Evolutionary conservation across 2,113 vertebrate species (phyloP).

Genomic region (Lophotis ruficrista): DNA sequence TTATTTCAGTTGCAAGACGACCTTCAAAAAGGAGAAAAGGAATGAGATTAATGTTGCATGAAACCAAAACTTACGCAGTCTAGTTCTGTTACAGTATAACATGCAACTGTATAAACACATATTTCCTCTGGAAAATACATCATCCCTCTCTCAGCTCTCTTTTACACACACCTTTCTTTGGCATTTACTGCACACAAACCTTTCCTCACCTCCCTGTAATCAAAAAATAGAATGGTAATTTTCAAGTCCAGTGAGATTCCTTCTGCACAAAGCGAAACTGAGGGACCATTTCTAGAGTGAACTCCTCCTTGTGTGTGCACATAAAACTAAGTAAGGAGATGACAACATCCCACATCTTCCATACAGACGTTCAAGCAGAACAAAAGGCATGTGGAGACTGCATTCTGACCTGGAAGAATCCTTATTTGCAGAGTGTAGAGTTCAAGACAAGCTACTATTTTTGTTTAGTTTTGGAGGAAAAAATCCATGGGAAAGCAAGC

Average conservation of each 20-base stretch:
- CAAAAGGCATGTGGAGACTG: neutral
- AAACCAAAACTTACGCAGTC: neutral
- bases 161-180: neutral
- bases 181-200: neutral
- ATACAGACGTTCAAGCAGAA: neutral
- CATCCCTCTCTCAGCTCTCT: neutral
- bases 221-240: neutral
- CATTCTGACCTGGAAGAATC: neutral
- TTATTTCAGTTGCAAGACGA: conserved; percentile 90
- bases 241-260: neutral
- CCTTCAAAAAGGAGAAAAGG: conserved; percentile 73
- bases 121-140: neutral
- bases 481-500: neutral
- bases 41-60: neutral
- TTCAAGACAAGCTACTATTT: neutral
- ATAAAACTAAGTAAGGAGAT: neutral
- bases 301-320: neutral
- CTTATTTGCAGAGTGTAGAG: neutral
- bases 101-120: neutral
- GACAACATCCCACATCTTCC: neutral
- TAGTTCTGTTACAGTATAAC: neutral
- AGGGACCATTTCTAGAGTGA: neutral
- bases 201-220: neutral
- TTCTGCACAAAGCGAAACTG: neutral
- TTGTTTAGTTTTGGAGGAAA: neutral